Evolutionary conservation across 1,140 invertebrate species (phyloP), one percentile per base, ranked within the genome.

Genomic region (Drosophila kanapiae): DNA sequence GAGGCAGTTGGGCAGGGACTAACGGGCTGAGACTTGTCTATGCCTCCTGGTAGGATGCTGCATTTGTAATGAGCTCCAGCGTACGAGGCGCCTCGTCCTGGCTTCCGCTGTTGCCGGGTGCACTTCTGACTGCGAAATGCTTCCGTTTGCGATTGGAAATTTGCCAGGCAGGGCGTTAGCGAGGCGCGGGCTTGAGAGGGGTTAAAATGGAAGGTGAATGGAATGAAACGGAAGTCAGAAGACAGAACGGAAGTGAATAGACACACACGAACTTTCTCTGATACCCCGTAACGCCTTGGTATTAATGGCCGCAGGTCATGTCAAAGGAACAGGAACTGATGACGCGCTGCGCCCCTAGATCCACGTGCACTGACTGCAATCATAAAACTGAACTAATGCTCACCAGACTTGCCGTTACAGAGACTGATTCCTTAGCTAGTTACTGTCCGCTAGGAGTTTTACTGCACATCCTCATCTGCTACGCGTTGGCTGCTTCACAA

Each of bases 311-410:
- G 78, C 68, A 85, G 74, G 78, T 63, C 82, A 85, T 85, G 78
- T 85, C 74, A 85, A 85, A 85, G 59, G 68, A 84, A 84, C 79
- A 77, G 79, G 78, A 85, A 85, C 79, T 84, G 81, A 80, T 83
- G 82, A 80, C 67, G 81, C 60, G 78, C 77, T 72, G 68, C 77
- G 68, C 80, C 74, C 78, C 58, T 33, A 31, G 31, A 23, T 75
- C 68, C 68, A 85, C 82, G 82, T 84, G 82, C 74, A 53, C 67
- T 81, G 82, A 70, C 82, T 84, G 82, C 78, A 85, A 82, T 82
- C 80, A 82, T 82, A 81, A 85, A 80, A 58, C 67, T 72, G 6
- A 49, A 10, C 14, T 27, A 27, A 65, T 29, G 56, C 27, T 31
- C 4, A 1, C 48, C n/a, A 51, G 27, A 35, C 29, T 33, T 33